Evolutionary conservation across 2,113 vertebrate genomes (phyloP), one percentile per base, ranked within the genome.

Genomic region (Xyrauchen texanus): DNA sequence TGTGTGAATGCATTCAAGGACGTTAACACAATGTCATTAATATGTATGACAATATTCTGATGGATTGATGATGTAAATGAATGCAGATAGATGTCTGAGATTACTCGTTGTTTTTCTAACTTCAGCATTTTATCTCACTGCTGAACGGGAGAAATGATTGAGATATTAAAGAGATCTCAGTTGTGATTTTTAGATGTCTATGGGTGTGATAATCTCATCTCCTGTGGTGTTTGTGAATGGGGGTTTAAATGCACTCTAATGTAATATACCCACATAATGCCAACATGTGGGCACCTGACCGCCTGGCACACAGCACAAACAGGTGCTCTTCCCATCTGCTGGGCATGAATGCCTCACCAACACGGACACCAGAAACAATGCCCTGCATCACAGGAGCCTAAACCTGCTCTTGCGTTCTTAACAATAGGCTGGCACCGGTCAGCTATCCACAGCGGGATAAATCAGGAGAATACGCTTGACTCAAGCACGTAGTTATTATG

Each of bases 311-410:
- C 46, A 10, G 42, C 44, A 21, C 2, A 77, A 77, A 82, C 83
- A 85, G 83, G 83, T 85, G 83, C 80, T 67, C 63, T 42, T 77
- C 11, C 83, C 83, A 85, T 85, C 83, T 85, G 83, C 73, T 34
- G 73, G 68, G 51, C 21, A 45, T 64, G 63, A 72, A 77, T 52
- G 61, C 78, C 16, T 63, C 65, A 66, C 65, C 53, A 58, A 55
- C 60, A 83, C 44, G 44, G 70, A 61, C 67, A 57, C 9, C 72
- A 44, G 46, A 55, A 73, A 85, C 83, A 85, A 82, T 80, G 63
- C 47, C 77, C 57, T n/a, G 60, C 73, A 16, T 81, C 72, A 67
- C 68, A 71, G 80, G 83, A 65, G 52, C 16, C 72, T 15, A 68
- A 69, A 74, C 73, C 76, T 34, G 8, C 53, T 11, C n/a, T 61